A percentile compares a stretch with the other conserved stretches of the same genome.
Conservation (phyloP, 2,888 invertebrate species). For the Mythimna vitellina region DNA sequence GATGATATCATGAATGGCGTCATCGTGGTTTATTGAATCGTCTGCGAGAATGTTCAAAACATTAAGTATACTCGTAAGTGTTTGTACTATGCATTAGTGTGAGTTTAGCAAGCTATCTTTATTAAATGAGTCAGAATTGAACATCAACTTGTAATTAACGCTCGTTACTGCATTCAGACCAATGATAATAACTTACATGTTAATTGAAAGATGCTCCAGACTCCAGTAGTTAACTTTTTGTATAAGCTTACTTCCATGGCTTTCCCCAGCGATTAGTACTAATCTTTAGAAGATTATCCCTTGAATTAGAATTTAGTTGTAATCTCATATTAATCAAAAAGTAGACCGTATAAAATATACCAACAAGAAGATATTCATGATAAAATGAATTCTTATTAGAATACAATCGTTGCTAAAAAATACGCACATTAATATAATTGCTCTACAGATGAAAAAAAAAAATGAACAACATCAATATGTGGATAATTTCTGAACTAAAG, state of each 20-base stretch:
- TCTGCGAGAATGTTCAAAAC: conserved; percentile 31
- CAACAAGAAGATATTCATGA: no score
- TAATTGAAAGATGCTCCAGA: conserved; percentile 36
- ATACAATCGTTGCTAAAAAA: no score
- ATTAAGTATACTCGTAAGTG: conserved; percentile 19
- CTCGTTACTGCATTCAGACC: conserved; percentile 48
- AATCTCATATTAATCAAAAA: no score
- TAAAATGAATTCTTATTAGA: no score
- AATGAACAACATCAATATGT: no score
- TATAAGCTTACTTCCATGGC: not conserved
- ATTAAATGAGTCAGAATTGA: conserved; percentile 43
- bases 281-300: no score
- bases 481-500: conserved; percentile 35
- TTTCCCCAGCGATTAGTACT: no score
- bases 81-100: conserved; percentile 20
- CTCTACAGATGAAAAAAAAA: no score
- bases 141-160: conserved; percentile 36
- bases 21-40: conserved; percentile 57
- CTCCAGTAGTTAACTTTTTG: not conserved
- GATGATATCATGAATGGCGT: conserved; percentile 66
- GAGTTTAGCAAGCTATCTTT: conserved; percentile 46
- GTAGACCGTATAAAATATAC: no score
- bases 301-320: no score
- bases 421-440: no score
- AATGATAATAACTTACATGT: conserved; percentile 20